Evolutionary conservation across 1,140 invertebrate species (phyloP).

Genomic region (Drosophila suzukii): DNA sequence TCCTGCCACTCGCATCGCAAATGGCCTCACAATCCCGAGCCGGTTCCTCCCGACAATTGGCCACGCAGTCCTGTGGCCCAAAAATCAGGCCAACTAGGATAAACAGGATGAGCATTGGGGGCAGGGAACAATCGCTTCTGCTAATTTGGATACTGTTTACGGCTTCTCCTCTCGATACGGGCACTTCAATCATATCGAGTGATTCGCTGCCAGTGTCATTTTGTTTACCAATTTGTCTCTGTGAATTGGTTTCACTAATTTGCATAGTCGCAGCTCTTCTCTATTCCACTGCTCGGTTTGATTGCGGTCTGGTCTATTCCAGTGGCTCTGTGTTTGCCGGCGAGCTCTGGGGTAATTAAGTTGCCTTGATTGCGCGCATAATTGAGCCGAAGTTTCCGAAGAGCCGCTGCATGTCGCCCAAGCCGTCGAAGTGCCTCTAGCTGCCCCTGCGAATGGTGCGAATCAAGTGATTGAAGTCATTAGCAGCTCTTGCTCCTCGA

Average conservation of each 20-base stretch:
- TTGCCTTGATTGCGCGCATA: conserved; percentile 37
- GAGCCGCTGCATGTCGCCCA: conserved; percentile 7
- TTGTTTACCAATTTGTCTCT: conserved; percentile 3
- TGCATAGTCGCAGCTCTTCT: conserved; percentile 20
- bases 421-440: conserved; percentile 1
- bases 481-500: conserved; percentile 26
- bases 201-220: conserved; percentile 25
- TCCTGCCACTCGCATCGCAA: conserved; percentile 76
- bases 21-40: conserved; percentile 85
- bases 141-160: conserved; percentile 20
- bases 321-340: conserved; percentile 2
- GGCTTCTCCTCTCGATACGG: background rate
- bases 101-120: conserved; percentile 10
- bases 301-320: conserved; percentile 4
- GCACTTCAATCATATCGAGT: conserved; percentile 19
- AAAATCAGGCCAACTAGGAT: conserved; percentile 33
- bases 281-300: background rate
- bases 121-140: background rate
- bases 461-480: conserved; percentile 40
- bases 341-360: conserved; percentile 55
- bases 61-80: conserved; percentile 19
- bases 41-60: conserved; percentile 84
- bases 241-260: conserved; percentile 28
- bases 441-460: conserved; percentile 15
- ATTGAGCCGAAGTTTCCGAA: conserved; percentile 15